Evolutionary conservation across 2,797 vertebrate species (phyloP).

Genomic region (Macroramphosus scolopax): DNA sequence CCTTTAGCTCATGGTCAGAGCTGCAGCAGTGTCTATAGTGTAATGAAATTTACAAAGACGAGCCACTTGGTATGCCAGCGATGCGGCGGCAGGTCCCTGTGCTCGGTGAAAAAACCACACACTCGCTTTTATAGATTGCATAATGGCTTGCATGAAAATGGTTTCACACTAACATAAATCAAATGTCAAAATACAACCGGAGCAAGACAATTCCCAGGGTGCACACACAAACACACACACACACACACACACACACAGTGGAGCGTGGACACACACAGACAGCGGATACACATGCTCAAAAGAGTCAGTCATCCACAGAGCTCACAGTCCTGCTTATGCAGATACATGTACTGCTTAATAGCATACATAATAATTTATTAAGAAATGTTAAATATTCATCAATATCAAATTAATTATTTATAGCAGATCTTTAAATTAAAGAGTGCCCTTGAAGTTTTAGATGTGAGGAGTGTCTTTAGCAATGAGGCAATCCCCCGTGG

Average conservation of each 20-base stretch:
- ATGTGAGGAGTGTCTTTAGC: conserved; percentile 68
- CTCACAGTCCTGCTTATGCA: conserved; percentile 63
- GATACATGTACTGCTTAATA: conserved; percentile 73
- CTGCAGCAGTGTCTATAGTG: conserved; percentile 70
- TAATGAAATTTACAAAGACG: conserved; percentile 80
- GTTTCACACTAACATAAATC: conserved; percentile 83
- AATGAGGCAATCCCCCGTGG: conserved; percentile 64
- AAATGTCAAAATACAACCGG: conserved; percentile 81
- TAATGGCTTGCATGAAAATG: conserved; percentile 82
- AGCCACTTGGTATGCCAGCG: conserved; percentile 80
- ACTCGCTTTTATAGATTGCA: conserved; percentile 80
- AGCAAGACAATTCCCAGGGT: conserved; percentile 76
- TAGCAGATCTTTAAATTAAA: conserved; percentile 80
- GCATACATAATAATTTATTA: conserved; percentile 81
- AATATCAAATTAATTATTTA: conserved; percentile 82
- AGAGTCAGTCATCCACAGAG: too few species aligned
- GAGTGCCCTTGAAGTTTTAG: conserved; percentile 76
- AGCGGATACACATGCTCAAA: conserved; percentile 43
- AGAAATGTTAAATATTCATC: conserved; percentile 82
- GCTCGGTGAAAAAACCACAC: conserved; percentile 76
- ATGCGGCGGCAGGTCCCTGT: conserved; percentile 69
- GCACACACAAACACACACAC: conserved; percentile 59
- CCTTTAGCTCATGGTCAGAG: conserved; percentile 75
- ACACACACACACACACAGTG: conserved; percentile 15
- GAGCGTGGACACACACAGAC: conserved; percentile 7